Evolutionary conservation across 2,888 invertebrate species (phyloP), one percentile per base, ranked within the genome.

Genomic region (Arrhopalites spinosus): DNA sequence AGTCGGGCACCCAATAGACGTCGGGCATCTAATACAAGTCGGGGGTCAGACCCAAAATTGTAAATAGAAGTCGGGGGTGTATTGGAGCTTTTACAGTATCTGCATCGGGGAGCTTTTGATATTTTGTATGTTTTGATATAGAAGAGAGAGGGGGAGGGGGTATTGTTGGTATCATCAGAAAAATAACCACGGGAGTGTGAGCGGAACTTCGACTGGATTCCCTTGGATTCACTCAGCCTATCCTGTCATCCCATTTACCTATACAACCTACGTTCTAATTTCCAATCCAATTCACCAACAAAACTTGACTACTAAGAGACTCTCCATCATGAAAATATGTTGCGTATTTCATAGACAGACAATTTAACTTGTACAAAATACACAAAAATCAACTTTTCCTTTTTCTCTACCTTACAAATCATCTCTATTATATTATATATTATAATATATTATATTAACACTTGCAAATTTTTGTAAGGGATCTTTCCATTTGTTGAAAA

Each of bases 151-250:
- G 11, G 36, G 11, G 36, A 36, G 36, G 3, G 36, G 3, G 36
- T 36, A 36, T 36, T 36, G 36, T 59, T 30, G 20, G 43, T 43
- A 66, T 66, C 8, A n/a, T n/a, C n/a, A n/a, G n/a, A n/a, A n/a
- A 23, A 25, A 45, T 23, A 66, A 45, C 36, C 56, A 59, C 71
- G 59, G 71, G 71, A 71, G 71, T 71, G 71, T 71, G 80, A 82
- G 81, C 82, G 82, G 82, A 82, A 80, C 80, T 81, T 72, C 82
- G 82, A 81, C 78, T 82, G 82, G 82, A 81, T 82, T 82, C 82
- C 81, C 82, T 81, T 78, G 79, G 81, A 75, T 82, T 80, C 80
- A 79, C 80, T 77, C 23, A 75, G 23, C 67, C 68, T 72, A 74
- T 71, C 67, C 73, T 78, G 74, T 77, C 74, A 47, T 68, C 30